phyloP scores from a whole-genome alignment of 1,140 invertebrate genomes.

The Potamilus streckersoni region DNA sequence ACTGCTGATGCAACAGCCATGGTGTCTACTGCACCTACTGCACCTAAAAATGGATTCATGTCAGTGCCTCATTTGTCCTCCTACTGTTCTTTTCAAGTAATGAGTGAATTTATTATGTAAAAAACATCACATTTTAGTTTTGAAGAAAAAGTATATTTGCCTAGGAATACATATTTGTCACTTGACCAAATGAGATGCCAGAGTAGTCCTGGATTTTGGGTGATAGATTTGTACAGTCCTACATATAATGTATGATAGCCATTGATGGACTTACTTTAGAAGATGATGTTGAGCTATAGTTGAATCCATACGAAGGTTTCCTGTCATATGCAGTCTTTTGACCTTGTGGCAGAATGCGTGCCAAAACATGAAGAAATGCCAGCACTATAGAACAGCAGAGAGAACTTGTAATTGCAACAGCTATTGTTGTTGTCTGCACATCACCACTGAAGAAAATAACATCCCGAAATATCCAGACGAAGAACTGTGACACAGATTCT shows the following conservation, averaged over 20 bases:
- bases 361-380: conserved; percentile 43
- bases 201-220: too few species aligned
- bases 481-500: conserved; percentile 58
- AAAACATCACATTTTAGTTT: too few species aligned
- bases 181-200: too few species aligned
- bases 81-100: too few species aligned
- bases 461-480: conserved; percentile 44
- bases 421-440: conserved; percentile 54
- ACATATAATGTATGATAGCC: too few species aligned
- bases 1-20: too few species aligned
- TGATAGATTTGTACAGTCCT: not conserved
- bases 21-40: too few species aligned
- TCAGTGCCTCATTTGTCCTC: too few species aligned
- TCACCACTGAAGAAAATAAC: conserved; percentile 53
- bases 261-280: not conserved
- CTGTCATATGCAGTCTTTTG: not conserved
- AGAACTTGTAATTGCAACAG: conserved; percentile 51
- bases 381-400: conserved; percentile 51
- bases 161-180: too few species aligned
- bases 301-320: not conserved
- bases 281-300: not conserved
- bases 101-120: too few species aligned
- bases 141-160: too few species aligned
- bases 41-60: too few species aligned
- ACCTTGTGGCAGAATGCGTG: conserved; percentile 14